These are phyloP conservation scores for Gryllus longicercus DNA, from an alignment of 2,888 invertebrate species.

Conservation along the genomic window DNA sequence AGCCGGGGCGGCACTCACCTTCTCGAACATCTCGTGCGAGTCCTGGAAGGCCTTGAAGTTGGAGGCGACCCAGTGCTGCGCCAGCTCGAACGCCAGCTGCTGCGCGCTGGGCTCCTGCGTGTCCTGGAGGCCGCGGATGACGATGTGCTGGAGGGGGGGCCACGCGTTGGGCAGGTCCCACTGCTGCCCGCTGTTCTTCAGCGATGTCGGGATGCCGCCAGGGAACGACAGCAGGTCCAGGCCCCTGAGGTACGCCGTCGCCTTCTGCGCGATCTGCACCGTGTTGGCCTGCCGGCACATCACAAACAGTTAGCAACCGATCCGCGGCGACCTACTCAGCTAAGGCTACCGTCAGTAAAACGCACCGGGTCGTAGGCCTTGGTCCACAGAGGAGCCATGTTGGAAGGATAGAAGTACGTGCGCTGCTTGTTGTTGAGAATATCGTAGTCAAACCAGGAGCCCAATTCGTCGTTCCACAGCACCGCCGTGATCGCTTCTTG, in stretches of 20 bases:
- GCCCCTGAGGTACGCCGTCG: constrained; percentile 55
- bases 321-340: neutral
- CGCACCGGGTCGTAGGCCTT: constrained; percentile 52
- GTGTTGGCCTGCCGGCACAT: neutral
- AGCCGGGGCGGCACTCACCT: constrained; percentile 45
- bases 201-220: constrained; percentile 68
- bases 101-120: constrained; percentile 53
- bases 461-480: constrained; percentile 70
- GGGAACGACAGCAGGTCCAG: constrained; percentile 49
- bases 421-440: constrained; percentile 54
- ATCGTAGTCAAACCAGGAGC: constrained; percentile 80
- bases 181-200: constrained; percentile 64
- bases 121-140: constrained; percentile 64
- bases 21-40: constrained; percentile 67
- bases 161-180: constrained; percentile 85
- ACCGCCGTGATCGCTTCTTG: constrained; percentile 62
- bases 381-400: constrained; percentile 73
- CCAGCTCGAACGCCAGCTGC: constrained; percentile 60
- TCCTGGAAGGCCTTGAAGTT: constrained; percentile 61
- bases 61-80: constrained; percentile 65
- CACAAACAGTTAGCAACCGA: neutral
- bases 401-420: constrained; percentile 67
- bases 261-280: constrained; percentile 41
- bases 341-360: constrained; percentile 29
- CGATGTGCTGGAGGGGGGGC: constrained; percentile 65